These are phyloP conservation scores for Yasuhikotakia modesta DNA, from an alignment of 2,797 vertebrate genomes.

Conservation along the genomic window DNA sequence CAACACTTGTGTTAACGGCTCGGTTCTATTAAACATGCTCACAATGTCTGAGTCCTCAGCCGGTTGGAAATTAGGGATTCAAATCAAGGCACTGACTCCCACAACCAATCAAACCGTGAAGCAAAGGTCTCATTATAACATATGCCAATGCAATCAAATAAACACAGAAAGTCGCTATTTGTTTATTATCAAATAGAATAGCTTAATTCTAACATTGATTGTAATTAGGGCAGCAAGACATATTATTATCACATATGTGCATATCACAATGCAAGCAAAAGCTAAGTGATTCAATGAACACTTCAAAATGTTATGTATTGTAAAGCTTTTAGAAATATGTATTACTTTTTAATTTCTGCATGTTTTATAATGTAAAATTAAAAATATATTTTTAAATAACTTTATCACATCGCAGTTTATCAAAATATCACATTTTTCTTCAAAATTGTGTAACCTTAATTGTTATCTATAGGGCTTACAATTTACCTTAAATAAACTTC, in stretches of 20 bases:
- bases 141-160: not conserved
- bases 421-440: no score
- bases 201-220: not conserved
- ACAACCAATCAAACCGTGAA: slow-evolving; percentile 6
- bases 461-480: not conserved
- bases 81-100: slow-evolving; percentile 47
- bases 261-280: no score
- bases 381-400: no score
- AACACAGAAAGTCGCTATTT: not conserved
- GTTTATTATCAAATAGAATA: not conserved
- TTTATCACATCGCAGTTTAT: no score
- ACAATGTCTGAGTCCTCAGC: slow-evolving; percentile 35
- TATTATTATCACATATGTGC: no score
- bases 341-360: no score
- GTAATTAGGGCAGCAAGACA: no score
- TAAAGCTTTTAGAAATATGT: no score
- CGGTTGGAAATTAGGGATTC: slow-evolving; percentile 9
- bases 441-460: no score
- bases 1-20: slow-evolving; percentile 43
- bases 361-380: no score
- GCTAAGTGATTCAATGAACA: no score
- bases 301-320: no score
- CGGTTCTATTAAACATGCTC: slow-evolving; percentile 34
- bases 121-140: slow-evolving; percentile 8
- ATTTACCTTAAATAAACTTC: not conserved